Evolutionary conservation across 2,113 vertebrate species (phyloP).

Genomic region (Thunnus thynnus): DNA sequence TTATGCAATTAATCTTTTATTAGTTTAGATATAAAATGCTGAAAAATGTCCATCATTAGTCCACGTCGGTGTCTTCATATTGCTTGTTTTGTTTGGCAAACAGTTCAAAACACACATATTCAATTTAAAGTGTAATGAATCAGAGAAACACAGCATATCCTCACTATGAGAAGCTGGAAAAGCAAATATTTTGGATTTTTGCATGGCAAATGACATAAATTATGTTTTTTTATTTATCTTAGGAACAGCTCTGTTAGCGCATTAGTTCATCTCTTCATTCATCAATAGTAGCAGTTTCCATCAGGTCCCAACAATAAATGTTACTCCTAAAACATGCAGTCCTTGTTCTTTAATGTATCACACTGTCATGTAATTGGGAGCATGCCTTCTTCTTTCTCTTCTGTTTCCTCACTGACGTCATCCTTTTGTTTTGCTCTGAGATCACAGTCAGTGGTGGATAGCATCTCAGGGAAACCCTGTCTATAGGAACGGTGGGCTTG

Average conservation of each 20-base stretch:
- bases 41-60: no score
- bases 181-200: no score
- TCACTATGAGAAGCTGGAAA: no score
- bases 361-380: constrained; percentile 48
- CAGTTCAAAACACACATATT: no score
- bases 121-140: no score
- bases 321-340: neutral
- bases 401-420: constrained; percentile 54
- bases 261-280: constrained; percentile 33
- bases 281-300: constrained; percentile 36
- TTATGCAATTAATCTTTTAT: no score
- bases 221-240: no score
- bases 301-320: neutral
- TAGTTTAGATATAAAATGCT: no score
- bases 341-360: constrained; percentile 33
- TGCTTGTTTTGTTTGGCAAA: no score
- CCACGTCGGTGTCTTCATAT: no score
- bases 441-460: constrained; percentile 43
- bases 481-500: constrained; percentile 56
- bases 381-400: constrained; percentile 38
- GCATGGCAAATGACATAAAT: no score
- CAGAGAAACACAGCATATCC: no score
- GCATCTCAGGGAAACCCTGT: constrained; percentile 57
- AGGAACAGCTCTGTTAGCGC: constrained; percentile 5
- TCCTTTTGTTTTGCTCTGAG: constrained; percentile 63